Evolutionary conservation across 2,797 vertebrate genomes (phyloP).

Genomic region (Vespertilio murinus): DNA sequence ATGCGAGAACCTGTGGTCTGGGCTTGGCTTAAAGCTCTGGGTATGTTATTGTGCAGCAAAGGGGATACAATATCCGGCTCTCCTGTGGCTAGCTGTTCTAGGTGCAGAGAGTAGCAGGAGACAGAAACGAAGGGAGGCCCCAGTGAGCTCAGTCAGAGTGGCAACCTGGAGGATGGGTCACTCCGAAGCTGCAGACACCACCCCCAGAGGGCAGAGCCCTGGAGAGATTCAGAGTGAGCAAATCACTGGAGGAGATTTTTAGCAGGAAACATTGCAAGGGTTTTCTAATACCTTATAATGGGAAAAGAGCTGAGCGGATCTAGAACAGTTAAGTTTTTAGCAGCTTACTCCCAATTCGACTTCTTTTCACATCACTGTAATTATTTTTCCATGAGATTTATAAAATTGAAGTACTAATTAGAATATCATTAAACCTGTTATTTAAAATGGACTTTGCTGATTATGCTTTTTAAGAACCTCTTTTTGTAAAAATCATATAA

Average conservation of each 20-base stretch:
- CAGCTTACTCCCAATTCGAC: neutral
- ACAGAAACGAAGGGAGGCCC: neutral
- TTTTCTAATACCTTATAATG: neutral
- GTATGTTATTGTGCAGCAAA: neutral
- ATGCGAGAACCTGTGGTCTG: neutral
- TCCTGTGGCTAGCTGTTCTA: neutral
- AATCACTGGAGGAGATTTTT: neutral
- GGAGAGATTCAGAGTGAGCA: neutral
- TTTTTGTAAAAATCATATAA: constrained; percentile 15
- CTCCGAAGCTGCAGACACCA: neutral
- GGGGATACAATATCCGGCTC: neutral
- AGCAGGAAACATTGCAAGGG: neutral
- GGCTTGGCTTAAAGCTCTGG: neutral
- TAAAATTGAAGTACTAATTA: constrained; percentile 27
- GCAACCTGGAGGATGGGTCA: neutral
- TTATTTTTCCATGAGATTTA: constrained; percentile 36
- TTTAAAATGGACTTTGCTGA: constrained; percentile 36
- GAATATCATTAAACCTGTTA: constrained; percentile 6
- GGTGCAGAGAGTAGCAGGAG: neutral
- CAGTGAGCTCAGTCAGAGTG: neutral
- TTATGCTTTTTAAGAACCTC: constrained; percentile 41
- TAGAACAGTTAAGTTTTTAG: neutral
- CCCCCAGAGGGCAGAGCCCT: neutral
- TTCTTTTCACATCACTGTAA: constrained; percentile 40
- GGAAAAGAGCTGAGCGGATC: neutral